Evolutionary conservation across 2,888 invertebrate genomes (phyloP).

Genomic region (Agyllia agylla): DNA sequence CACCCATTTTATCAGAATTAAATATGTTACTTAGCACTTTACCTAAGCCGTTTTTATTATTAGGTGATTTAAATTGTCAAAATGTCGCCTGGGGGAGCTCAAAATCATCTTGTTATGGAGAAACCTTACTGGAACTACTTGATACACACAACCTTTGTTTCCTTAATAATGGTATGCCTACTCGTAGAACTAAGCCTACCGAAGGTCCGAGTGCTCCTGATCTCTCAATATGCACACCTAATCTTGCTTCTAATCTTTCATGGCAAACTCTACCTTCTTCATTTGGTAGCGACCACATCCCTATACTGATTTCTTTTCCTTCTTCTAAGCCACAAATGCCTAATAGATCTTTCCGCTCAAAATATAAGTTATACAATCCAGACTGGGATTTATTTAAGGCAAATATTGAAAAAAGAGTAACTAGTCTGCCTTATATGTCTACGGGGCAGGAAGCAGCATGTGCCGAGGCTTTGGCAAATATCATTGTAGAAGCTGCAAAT

Average conservation of each 20-base stretch:
- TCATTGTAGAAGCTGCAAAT: not conserved
- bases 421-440: not conserved
- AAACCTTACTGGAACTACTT: not conserved
- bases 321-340: not conserved
- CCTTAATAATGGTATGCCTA: not conserved
- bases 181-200: not conserved
- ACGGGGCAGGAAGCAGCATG: not conserved
- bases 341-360: not conserved
- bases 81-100: not conserved
- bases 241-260: not conserved
- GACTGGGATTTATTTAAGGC: not conserved
- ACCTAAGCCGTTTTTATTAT: not conserved
- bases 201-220: not conserved
- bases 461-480: not conserved
- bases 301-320: not conserved
- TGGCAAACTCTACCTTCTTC: not conserved
- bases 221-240: not conserved
- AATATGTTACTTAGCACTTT: not conserved
- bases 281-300: not conserved
- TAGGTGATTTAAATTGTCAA: not conserved
- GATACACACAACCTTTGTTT: not conserved
- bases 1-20: not conserved
- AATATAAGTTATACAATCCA: not conserved
- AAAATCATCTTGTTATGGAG: not conserved
- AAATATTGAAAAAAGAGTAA: not conserved